Base-by-base conservation (phyloP, 2,888 invertebrate genomes). In the Drosophila borealis region DNA sequence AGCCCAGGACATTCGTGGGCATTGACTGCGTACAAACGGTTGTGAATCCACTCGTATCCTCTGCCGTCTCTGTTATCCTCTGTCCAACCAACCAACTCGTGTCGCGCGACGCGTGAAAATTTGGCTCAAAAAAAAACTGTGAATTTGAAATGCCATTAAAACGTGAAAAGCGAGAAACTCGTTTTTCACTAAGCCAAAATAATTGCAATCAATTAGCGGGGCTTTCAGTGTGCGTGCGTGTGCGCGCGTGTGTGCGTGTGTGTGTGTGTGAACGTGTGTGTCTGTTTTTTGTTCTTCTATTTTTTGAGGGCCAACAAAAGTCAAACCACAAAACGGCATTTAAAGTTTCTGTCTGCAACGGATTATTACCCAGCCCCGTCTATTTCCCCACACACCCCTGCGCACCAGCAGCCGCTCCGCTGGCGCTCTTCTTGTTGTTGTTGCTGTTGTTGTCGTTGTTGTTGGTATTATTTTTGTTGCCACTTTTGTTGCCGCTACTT, bases 11-110 rank as follows among this genome's bases (percentile, higher is more conserved):
- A 90, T 90, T 91, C 91, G 88, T 80, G 86, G 89, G 82, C 82
- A 77, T 81, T 80, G 81, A 80, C 87, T 89, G 84, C 84, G 82
- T 81, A 80, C 80, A 80, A 81, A 89, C 87, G 90, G 90, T 91
- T 91, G 90, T 91, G 90, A 91, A 81, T 78, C 56, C 14, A 50
- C 68, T 60, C 69, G 81, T 51, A 64, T 64, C 50, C 66, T 54
- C 33, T 14, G 45, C 34, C 49, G 54, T n/a, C 60, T 37, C 39
- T 49, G 54, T 74, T 55, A 59, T 25, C 51, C 17, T 17, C 17
- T 17, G 17, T 17, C 17, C 17, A 17, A 17, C 17, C 17, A 39
- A 9, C 19, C 19, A 34, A 29, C 51, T 54, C 14, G 37, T 21
- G 45, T 29, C 68, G 70, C 64, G 77, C 81, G 73, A 46, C 81